A percentile compares a stretch with the other conserved stretches of the same genome.
Evolutionary conservation across 2,797 vertebrate species (phyloP).

Genomic region (Paedocypris micromegethes): DNA sequence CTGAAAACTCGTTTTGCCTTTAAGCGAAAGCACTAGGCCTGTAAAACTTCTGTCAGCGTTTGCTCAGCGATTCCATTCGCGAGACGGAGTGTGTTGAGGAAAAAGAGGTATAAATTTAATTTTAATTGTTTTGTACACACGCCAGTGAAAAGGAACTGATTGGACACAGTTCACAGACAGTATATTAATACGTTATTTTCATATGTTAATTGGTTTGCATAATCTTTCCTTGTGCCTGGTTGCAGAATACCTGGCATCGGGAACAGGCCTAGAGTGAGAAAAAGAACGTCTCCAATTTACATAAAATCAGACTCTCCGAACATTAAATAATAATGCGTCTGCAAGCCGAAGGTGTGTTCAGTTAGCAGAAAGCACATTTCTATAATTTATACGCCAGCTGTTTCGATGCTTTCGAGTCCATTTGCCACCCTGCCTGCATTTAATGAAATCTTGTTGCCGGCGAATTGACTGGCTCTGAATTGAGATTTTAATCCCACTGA

Average conservation of each 20-base stretch:
- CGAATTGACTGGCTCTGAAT: constrained; percentile 97
- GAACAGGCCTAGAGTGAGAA: constrained; percentile 76
- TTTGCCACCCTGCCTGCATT: constrained; percentile 93
- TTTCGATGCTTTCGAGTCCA: constrained; percentile 91
- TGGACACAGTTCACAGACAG: constrained; percentile 99
- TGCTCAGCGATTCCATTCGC: constrained; percentile 94
- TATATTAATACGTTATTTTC: constrained; percentile 99
- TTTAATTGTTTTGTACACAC: constrained; percentile 99
- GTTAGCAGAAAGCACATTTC: constrained; percentile 97
- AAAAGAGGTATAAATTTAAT: constrained; percentile 97
- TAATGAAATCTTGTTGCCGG: constrained; percentile 99
- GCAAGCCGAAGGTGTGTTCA: constrained; percentile 96
- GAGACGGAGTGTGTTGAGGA: constrained; percentile 91
- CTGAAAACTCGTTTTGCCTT: constrained; percentile 70
- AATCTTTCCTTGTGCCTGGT: constrained; percentile 91
- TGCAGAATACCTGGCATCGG: constrained; percentile 96
- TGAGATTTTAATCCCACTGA: constrained; percentile 99
- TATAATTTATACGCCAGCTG: constrained; percentile 99
- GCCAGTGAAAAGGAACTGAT: constrained; percentile 99
- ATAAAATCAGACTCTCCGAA: constrained; percentile 93
- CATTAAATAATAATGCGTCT: constrained; percentile 99
- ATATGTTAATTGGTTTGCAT: constrained; percentile 99
- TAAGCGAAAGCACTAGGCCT: constrained; percentile 78
- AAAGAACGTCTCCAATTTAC: constrained; percentile 93
- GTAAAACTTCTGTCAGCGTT: constrained; percentile 90